Percentiles rank a stretch among this genome's conserved stretches.
These are phyloP conservation scores for Condylura cristata DNA, from an alignment of 2,113 vertebrate species.

Conservation along the genomic window DNA sequence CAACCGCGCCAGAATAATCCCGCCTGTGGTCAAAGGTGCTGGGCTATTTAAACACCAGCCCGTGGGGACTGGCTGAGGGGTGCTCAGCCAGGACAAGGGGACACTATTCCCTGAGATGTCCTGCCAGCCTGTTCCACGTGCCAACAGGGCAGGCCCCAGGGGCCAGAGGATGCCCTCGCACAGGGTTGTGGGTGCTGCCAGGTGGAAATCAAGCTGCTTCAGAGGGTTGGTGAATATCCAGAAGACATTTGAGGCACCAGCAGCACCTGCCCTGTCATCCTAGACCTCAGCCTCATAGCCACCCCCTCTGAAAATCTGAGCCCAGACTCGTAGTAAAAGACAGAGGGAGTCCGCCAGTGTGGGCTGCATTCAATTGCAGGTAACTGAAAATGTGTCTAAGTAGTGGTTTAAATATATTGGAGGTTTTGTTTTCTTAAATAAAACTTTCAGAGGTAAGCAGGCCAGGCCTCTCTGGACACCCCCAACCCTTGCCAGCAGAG, in stretches of 20 bases:
- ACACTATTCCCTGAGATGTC: background rate
- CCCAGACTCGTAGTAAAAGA: background rate
- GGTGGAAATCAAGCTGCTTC: background rate
- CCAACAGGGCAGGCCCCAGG: background rate
- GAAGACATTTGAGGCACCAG: background rate
- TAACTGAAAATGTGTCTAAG: slow-evolving; percentile 42
- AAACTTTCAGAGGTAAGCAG: background rate
- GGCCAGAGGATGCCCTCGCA: background rate
- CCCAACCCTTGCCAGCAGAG: background rate
- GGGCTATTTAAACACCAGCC: background rate
- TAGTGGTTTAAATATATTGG: slow-evolving; percentile 4
- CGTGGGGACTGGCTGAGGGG: background rate
- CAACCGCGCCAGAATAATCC: background rate
- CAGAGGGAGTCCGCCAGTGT: background rate
- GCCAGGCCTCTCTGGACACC: no score
- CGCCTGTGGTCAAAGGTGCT: background rate
- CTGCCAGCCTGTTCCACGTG: background rate
- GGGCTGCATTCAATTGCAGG: slow-evolving; percentile 44
- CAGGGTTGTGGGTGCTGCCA: background rate
- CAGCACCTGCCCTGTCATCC: background rate
- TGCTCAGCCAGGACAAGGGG: background rate
- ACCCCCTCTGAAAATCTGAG: background rate
- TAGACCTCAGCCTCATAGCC: background rate
- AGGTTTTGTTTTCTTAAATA: slow-evolving; percentile 27
- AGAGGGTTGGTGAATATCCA: background rate